These are phyloP conservation scores for Hippocampus comes DNA, from an alignment of 2,113 vertebrate genomes.

Conservation along the genomic window DNA sequence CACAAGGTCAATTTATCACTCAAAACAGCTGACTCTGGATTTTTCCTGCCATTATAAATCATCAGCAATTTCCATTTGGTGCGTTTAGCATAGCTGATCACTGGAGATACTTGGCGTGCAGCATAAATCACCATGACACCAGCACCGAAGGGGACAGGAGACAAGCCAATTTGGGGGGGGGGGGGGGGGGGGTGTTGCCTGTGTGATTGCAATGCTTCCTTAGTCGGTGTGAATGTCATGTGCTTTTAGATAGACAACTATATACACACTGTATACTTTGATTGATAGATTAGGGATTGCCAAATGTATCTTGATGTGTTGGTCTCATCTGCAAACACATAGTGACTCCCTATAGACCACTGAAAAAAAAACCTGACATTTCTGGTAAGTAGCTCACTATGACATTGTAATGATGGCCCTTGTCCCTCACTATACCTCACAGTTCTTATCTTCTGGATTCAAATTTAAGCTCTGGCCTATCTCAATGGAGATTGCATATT, in stretches of 20 bases:
- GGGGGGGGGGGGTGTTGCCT: not conserved
- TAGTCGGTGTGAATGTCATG: not conserved
- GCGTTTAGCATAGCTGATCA: slow-evolving; percentile 51
- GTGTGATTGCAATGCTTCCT: slow-evolving; percentile 10
- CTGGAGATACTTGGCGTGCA: slow-evolving; percentile 25
- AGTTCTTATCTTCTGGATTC: too few species aligned
- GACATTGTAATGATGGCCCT: too few species aligned
- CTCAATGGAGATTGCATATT: too few species aligned
- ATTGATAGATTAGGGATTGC: not conserved
- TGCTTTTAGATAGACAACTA: not conserved
- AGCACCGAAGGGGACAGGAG: slow-evolving; percentile 14
- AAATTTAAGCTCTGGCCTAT: too few species aligned
- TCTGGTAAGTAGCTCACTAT: too few species aligned
- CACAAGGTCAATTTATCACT: slow-evolving; percentile 43
- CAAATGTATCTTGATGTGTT: not conserved
- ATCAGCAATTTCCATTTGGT: slow-evolving; percentile 44
- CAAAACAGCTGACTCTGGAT: slow-evolving; percentile 45
- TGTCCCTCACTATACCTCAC: too few species aligned
- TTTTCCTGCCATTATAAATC: slow-evolving; percentile 52
- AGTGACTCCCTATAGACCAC: not conserved
- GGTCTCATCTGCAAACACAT: not conserved
- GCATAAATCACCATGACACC: slow-evolving; percentile 37
- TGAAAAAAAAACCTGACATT: not conserved
- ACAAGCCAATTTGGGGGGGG: not conserved
- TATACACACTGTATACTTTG: not conserved